Conservation (phyloP, 2,797 vertebrate species). For the Corythornis leucogaster region DNA sequence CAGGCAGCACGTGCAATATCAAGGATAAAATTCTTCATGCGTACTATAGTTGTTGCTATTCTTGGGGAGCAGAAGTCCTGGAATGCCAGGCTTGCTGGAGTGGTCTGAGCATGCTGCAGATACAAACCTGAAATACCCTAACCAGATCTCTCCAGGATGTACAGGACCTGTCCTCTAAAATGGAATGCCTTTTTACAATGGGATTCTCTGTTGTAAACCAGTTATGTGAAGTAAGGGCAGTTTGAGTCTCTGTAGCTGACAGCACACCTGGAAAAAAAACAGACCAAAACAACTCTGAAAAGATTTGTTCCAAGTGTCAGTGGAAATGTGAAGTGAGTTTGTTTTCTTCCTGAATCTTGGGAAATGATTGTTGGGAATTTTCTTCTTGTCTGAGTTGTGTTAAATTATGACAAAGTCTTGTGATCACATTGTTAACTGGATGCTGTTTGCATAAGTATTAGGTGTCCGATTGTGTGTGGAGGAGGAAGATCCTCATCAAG, state of each 20-base stretch:
- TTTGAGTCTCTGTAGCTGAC: neutral
- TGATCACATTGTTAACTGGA: constrained; percentile 10
- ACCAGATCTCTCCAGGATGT: neutral
- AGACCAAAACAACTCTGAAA: neutral
- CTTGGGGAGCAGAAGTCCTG: neutral
- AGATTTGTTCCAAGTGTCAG: neutral
- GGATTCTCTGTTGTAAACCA: neutral
- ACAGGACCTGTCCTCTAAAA: neutral
- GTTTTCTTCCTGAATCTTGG: neutral
- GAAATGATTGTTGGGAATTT: constrained; percentile 6
- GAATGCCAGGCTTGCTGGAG: neutral
- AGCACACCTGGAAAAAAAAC: neutral
- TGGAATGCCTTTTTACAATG: neutral
- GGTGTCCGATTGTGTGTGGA: neutral
- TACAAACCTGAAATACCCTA: rapidly evolving
- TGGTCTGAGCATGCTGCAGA: neutral
- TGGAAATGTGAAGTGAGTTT: neutral
- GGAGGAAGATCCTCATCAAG: neutral
- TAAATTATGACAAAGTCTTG: neutral
- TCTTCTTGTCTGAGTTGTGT: neutral
- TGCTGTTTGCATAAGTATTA: constrained; percentile 16
- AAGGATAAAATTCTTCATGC: neutral
- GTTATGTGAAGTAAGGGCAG: neutral
- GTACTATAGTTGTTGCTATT: rapidly evolving
- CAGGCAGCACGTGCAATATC: rapidly evolving